phyloP scores from a whole-genome alignment of 2,888 invertebrate species.

The Rutpela maculata region DNA sequence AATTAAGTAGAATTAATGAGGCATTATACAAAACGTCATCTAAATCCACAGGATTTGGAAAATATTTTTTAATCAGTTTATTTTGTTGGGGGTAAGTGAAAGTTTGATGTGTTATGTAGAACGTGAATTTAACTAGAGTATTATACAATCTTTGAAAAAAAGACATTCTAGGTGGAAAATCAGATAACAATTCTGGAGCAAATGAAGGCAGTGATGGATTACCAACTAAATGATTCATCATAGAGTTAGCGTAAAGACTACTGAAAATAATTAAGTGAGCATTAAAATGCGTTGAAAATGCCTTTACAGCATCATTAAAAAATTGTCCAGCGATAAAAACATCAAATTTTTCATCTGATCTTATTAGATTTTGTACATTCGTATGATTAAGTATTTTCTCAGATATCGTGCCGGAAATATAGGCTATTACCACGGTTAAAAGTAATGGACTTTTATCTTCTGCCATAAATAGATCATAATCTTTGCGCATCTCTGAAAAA shows the following conservation, averaged over 20 bases:
- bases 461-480: background rate
- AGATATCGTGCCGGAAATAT: background rate
- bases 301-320: conserved; percentile 73
- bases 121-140: background rate
- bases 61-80: conserved; percentile 26
- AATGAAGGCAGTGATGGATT: conserved; percentile 74
- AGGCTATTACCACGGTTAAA: background rate
- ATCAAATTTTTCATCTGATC: conserved; percentile 68
- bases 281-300: conserved; percentile 69
- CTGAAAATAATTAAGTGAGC: conserved; percentile 69
- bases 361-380: conserved; percentile 59
- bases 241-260: conserved; percentile 72
- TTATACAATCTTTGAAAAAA: conserved; percentile 17
- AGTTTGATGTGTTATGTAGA: background rate
- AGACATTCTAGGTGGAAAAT: conserved; percentile 36
- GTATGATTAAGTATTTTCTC: conserved; percentile 54
- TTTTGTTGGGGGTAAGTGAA: conserved; percentile 69
- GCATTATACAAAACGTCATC: conserved; percentile 61
- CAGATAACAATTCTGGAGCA: conserved; percentile 74
- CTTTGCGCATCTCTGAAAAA: background rate
- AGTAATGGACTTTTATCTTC: background rate
- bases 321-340: conserved; percentile 73
- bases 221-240: conserved; percentile 74
- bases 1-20: conserved; percentile 64
- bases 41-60: conserved; percentile 42